Conservation (phyloP, 1,140 invertebrate species). For the Sarcophaga bullata region DNA sequence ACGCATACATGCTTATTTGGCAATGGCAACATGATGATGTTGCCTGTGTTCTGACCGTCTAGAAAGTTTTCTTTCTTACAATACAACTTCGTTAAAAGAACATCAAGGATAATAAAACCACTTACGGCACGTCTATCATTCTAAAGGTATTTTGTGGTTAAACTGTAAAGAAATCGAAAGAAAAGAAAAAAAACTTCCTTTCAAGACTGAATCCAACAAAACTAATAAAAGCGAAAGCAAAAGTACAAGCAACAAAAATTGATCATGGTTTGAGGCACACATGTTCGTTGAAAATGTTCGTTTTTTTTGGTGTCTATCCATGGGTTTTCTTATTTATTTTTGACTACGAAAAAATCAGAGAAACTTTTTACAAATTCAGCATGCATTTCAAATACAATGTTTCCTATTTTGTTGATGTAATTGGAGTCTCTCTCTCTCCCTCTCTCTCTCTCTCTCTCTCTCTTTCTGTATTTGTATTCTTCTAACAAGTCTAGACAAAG, state of each 20-base stretch:
- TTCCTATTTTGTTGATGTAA: neutral
- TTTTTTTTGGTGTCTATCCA: neutral
- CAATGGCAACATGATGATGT: neutral
- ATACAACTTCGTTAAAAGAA: slow-evolving; percentile 24
- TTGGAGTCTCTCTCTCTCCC: too few species aligned
- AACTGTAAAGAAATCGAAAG: neutral
- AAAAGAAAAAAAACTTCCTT: neutral
- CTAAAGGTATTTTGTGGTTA: slow-evolving; percentile 14
- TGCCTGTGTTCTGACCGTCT: neutral
- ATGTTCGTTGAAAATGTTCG: neutral
- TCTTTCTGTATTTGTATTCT: neutral
- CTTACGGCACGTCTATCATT: slow-evolving; percentile 23
- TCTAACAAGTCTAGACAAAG: slow-evolving; percentile 14
- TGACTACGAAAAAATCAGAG: neutral
- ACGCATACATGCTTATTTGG: neutral
- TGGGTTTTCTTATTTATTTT: neutral
- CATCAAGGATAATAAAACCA: slow-evolving; percentile 26
- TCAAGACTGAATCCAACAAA: too few species aligned
- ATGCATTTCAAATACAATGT: slow-evolving; percentile 24
- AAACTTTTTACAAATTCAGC: slow-evolving; percentile 19
- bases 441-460: neutral
- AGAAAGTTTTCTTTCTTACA: slow-evolving; percentile 27
- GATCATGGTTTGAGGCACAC: too few species aligned
- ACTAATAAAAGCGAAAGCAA: too few species aligned
- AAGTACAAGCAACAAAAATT: too few species aligned